These are phyloP conservation scores for Scolanthus callimorphus DNA, from an alignment of 92 coral and sea anemone species.

Conservation along the genomic window DNA sequence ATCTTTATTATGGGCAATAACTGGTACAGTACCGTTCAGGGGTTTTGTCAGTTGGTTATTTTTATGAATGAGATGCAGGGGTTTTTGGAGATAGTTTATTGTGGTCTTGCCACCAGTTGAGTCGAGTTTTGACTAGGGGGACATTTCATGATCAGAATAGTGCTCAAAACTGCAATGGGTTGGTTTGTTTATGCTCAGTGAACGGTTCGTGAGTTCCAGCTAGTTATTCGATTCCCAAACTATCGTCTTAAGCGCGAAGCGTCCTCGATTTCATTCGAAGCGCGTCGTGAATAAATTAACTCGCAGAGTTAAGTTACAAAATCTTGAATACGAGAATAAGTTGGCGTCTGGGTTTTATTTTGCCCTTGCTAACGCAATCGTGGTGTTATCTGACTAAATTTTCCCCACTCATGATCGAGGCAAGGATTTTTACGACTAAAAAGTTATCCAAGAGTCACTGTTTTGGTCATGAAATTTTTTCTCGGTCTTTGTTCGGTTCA, in stretches of 20 bases:
- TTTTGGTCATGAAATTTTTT: not conserved
- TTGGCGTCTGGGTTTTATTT: constrained; percentile 11
- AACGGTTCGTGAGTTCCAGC: constrained; percentile 19
- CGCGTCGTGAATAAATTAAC: constrained; percentile 39
- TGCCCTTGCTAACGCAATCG: not conserved
- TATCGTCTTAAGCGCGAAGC: not conserved
- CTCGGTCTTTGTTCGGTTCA: constrained; percentile 2
- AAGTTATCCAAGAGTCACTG: not conserved
- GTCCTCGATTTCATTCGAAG: constrained; percentile 14
- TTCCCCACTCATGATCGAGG: not conserved
- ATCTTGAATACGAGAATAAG: not conserved
- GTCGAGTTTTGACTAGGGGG: constrained; percentile 31
- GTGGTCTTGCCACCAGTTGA: constrained; percentile 78
- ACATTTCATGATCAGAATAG: constrained; percentile 38
- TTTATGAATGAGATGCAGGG: constrained; percentile 14
- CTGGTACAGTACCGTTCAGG: constrained; percentile 13
- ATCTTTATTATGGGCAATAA: constrained; percentile 2
- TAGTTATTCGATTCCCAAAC: not conserved
- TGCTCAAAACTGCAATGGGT: constrained; percentile 5
- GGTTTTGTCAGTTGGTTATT: constrained; percentile 5
- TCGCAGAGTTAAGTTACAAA: constrained; percentile 8
- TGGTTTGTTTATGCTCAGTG: constrained; percentile 1
- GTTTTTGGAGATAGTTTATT: constrained; percentile 57
- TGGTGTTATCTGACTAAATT: not conserved
- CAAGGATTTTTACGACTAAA: not conserved